Conservation (phyloP, 2,797 vertebrate species). For the Alosa sapidissima region DNA sequence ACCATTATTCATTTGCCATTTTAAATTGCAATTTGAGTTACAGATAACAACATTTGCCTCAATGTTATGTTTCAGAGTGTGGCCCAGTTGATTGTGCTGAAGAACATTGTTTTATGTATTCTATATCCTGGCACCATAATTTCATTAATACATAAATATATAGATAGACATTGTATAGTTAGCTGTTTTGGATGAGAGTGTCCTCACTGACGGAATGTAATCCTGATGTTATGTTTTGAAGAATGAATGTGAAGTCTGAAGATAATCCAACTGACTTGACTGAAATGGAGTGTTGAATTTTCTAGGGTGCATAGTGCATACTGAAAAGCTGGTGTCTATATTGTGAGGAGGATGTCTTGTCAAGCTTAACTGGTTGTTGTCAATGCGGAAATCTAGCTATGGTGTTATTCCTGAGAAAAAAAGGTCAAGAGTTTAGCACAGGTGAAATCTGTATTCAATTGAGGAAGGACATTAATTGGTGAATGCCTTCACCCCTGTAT, state of each 20-base stretch:
- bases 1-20: background rate
- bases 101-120: background rate
- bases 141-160: background rate
- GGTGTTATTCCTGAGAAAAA: background rate
- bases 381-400: background rate
- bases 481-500: slow-evolving; percentile 6
- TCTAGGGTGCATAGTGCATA: background rate
- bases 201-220: background rate
- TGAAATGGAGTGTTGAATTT: background rate
- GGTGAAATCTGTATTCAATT: background rate
- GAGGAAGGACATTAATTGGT: background rate
- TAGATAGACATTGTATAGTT: background rate
- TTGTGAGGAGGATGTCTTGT: slow-evolving; percentile 1
- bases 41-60: background rate
- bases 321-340: background rate
- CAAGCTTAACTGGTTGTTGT: background rate
- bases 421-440: background rate
- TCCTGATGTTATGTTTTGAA: slow-evolving; percentile 16
- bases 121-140: background rate
- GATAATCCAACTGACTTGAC: background rate
- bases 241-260: background rate
- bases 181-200: background rate
- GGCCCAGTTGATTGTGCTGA: slow-evolving; percentile 1
- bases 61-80: background rate
- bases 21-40: background rate